Percentiles rank a stretch among this genome's conserved stretches.
Evolutionary conservation across 2,888 invertebrate species (phyloP).

Genomic region (Thysanoteuthis rhombus): DNA sequence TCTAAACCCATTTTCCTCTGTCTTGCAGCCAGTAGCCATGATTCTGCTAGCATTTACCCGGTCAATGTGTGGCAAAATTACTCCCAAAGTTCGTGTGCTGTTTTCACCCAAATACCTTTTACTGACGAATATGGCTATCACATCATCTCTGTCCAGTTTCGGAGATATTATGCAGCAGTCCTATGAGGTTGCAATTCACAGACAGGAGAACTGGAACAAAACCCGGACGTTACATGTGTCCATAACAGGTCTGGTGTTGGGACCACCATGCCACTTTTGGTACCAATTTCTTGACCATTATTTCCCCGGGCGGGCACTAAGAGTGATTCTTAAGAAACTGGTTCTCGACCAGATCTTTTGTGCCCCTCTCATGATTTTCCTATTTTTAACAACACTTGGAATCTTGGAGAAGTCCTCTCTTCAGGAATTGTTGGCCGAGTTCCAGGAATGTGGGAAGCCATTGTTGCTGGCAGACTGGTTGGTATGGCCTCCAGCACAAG

Average conservation of each 20-base stretch:
- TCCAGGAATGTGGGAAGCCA: slow-evolving; percentile 79
- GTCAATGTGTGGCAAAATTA: background rate
- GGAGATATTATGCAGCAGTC: slow-evolving; percentile 86
- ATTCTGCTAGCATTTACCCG: background rate
- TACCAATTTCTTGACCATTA: slow-evolving; percentile 80
- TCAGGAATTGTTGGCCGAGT: slow-evolving; percentile 70
- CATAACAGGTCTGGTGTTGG: slow-evolving; percentile 80
- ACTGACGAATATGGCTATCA: slow-evolving; percentile 81
- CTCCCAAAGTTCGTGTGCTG: slow-evolving; percentile 24
- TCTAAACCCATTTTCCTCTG: background rate
- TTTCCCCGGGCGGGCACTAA: slow-evolving; percentile 77
- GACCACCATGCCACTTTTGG: slow-evolving; percentile 86
- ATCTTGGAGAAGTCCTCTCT: slow-evolving; percentile 72
- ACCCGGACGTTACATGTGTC: slow-evolving; percentile 80
- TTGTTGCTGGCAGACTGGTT: slow-evolving; percentile 89
- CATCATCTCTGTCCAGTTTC: slow-evolving; percentile 78
- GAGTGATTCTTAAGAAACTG: slow-evolving; percentile 76
- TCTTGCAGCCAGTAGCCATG: background rate
- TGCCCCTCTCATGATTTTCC: slow-evolving; percentile 81
- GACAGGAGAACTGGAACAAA: slow-evolving; percentile 58
- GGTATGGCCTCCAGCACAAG: slow-evolving; percentile 91
- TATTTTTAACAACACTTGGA: slow-evolving; percentile 82
- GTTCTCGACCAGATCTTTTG: slow-evolving; percentile 84
- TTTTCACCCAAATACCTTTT: slow-evolving; percentile 56
- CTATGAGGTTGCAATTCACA: slow-evolving; percentile 72